Conservation (phyloP, 2,888 invertebrate genomes). For the Drosophila koepferae region DNA sequence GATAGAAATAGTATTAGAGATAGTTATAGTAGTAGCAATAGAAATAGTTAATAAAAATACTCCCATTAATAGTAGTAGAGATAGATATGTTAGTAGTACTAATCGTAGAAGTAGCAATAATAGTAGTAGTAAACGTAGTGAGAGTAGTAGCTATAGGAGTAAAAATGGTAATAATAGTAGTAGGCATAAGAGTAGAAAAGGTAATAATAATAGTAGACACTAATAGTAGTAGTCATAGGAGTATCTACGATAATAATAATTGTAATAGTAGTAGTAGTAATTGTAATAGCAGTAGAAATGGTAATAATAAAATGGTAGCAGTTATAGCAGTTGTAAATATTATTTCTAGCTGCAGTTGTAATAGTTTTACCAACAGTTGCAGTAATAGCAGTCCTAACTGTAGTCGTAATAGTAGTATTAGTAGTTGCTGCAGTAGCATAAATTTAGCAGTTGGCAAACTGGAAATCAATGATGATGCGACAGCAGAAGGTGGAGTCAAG, state of each 20-base stretch:
- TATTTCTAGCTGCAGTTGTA: not conserved
- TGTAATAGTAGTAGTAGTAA: not conserved
- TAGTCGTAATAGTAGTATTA: not conserved
- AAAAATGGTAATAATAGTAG: not conserved
- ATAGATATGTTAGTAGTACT: not conserved
- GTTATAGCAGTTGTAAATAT: not conserved
- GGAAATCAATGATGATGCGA: slow-evolving; percentile 45
- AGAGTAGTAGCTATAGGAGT: not conserved
- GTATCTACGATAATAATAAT: too few relatives aligned
- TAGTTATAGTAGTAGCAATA: not conserved
- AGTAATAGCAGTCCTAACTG: not conserved
- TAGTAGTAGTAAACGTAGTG: not conserved
- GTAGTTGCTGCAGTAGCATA: not conserved
- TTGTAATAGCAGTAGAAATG: not conserved
- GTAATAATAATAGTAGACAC: not conserved
- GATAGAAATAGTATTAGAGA: not conserved
- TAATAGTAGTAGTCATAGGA: not conserved
- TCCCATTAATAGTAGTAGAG: not conserved
- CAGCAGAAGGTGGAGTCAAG: slow-evolving; percentile 29
- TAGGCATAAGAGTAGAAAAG: not conserved
- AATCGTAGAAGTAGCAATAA: fast-evolving
- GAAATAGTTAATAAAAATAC: not conserved
- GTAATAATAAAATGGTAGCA: not conserved
- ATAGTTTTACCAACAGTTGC: not conserved
- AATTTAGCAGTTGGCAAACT: slow-evolving; percentile 33